Evolutionary conservation across 2,797 vertebrate genomes (phyloP).

Genomic region (Champsocephalus gunnari): DNA sequence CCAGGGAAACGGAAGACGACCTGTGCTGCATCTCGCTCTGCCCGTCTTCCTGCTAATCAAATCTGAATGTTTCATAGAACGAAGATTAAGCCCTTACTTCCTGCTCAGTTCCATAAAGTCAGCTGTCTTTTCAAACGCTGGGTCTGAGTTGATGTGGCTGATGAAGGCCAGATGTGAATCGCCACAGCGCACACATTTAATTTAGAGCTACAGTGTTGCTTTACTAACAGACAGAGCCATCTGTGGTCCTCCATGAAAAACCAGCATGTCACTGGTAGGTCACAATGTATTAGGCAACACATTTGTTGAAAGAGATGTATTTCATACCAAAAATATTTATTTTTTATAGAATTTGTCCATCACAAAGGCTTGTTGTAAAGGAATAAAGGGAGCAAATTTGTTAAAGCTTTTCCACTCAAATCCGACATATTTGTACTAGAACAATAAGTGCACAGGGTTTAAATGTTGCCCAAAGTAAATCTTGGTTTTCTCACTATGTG

Average conservation of each 20-base stretch:
- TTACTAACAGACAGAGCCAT: slow-evolving; percentile 38
- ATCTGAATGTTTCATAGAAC: slow-evolving; percentile 73
- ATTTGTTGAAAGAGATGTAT: slow-evolving; percentile 11
- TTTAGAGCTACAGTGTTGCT: slow-evolving; percentile 49
- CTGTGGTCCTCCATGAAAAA: slow-evolving; percentile 27
- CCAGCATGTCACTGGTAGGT: slow-evolving; percentile 18
- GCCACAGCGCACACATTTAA: slow-evolving; percentile 44
- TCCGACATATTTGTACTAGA: not conserved
- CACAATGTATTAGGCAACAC: slow-evolving; percentile 14
- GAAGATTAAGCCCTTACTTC: slow-evolving; percentile 75
- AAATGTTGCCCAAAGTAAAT: not conserved
- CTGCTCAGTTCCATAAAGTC: slow-evolving; percentile 74
- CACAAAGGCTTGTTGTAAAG: not conserved
- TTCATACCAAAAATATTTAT: slow-evolving; percentile 11
- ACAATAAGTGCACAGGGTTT: not conserved
- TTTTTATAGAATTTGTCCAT: not conserved
- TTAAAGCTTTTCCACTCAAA: not conserved
- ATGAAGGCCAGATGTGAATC: slow-evolving; percentile 81
- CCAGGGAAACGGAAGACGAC: slow-evolving; percentile 41
- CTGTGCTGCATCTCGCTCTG: slow-evolving; percentile 32
- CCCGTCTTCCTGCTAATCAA: slow-evolving; percentile 70
- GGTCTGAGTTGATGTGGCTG: slow-evolving; percentile 70
- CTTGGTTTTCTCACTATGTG: not conserved
- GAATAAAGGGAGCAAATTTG: not conserved
- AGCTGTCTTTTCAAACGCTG: slow-evolving; percentile 73